Evolutionary conservation across 2,888 invertebrate species (phyloP).

Genomic region (Resseliella maxima): DNA sequence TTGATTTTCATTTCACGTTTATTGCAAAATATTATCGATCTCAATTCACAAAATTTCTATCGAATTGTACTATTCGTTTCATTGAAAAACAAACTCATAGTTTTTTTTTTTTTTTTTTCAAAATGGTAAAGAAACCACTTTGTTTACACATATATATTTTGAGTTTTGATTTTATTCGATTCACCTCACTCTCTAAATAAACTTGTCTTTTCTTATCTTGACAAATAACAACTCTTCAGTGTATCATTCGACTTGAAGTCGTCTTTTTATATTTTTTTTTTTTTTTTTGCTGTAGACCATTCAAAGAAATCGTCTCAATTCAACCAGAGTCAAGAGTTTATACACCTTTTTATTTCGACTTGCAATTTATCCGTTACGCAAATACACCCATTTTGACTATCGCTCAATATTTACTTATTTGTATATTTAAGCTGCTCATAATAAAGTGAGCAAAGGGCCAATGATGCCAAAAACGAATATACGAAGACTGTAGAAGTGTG

Average conservation of each 20-base stretch:
- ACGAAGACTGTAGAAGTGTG: too few relatives aligned
- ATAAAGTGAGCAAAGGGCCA: background rate
- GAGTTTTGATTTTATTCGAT: background rate
- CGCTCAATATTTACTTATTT: conserved; percentile 44
- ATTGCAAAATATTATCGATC: background rate
- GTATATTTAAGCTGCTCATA: conserved; percentile 40
- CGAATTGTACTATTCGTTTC: background rate
- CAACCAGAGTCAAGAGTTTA: conserved; percentile 32
- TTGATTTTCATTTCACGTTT: conserved; percentile 17
- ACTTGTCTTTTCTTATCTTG: background rate
- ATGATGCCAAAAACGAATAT: background rate
- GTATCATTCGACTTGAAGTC: background rate
- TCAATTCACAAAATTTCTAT: background rate
- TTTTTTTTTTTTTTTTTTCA: too few relatives aligned
- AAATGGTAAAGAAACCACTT: background rate
- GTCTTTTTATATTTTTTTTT: background rate
- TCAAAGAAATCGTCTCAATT: background rate
- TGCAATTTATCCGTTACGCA: conserved; percentile 7
- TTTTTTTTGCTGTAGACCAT: too few relatives aligned
- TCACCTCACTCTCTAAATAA: background rate
- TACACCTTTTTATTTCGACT: conserved; percentile 28
- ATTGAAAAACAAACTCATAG: background rate
- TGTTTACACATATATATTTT: conserved; percentile 4
- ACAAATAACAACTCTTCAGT: background rate
- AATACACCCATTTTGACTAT: conserved; percentile 33